Evolutionary conservation across 2,888 invertebrate species (phyloP), one percentile per base, ranked within the genome.

Genomic region (Nasonia oneida): DNA sequence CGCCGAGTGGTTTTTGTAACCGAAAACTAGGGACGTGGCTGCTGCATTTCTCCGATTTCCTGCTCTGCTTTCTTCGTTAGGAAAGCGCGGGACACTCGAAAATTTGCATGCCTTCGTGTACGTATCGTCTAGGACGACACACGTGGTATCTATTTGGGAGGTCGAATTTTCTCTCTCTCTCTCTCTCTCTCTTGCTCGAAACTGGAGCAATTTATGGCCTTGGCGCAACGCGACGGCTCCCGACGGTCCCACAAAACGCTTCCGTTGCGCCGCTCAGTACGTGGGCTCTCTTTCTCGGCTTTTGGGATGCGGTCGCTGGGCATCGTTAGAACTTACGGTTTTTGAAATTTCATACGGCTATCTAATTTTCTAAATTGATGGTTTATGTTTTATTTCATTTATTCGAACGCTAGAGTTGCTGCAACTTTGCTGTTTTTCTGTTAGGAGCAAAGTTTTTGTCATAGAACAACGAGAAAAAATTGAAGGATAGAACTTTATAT

Each of bases 191-290:
- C 29, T 29, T 1, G 1, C 29, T 89, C 88, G 88, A 90, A 93
- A 92, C 89, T 93, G 86, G 92, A 90, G 91, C 92, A 93, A 91
- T 92, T 93, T 93, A 93, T 91, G 91, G 89, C 89, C 87, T 88
- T 86, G 86, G 87, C 88, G 23, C 39, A 57, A 33, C 50, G 33
- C 89, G 90, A 89, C 42, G 73, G 88, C 88, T 75, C 64, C 77
- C 77, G 83, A 29, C 77, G 81, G 77, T 71, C 80, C 83, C 76
- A 73, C 39, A 57, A 71, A 70, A 42, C 86, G 64, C 67, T 83
- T 86, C 86, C 86, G 83, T 23, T 53, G 57, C 37, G 83, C 57
- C 14, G 23, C 50, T 67, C 78, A n/a, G n/a, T 39, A 5, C 37
- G 39, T 47, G 73, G 23, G n/a, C 23, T 42, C 47, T 33, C 29